These are phyloP conservation scores for Amiota mariae DNA, from an alignment of 2,888 invertebrate genomes.

Conservation along the genomic window DNA sequence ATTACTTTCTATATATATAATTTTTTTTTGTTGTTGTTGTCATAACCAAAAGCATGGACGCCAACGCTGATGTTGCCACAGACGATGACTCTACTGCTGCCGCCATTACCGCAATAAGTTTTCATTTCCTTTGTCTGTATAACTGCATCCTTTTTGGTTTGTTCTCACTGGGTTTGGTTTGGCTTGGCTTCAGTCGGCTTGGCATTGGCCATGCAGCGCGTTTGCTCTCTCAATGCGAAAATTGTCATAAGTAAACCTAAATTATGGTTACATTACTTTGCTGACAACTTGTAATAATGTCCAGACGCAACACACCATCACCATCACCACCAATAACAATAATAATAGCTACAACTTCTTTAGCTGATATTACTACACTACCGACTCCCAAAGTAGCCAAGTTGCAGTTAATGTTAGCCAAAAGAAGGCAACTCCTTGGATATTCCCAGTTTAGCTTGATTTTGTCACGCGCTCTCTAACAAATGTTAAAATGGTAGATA, in stretches of 20 bases:
- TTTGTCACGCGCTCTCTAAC: conserved; percentile 22
- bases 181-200: background rate
- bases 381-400: conserved; percentile 2
- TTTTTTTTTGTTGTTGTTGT: no score
- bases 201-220: background rate
- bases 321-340: background rate
- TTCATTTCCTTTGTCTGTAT: conserved; percentile 20
- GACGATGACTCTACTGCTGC: background rate
- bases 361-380: background rate
- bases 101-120: conserved; percentile 22
- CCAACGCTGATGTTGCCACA: no score
- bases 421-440: background rate
- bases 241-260: conserved; percentile 21
- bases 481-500: conserved; percentile 1
- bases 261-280: conserved; percentile 29
- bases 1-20: no score
- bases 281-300: conserved; percentile 30
- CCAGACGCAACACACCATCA: conserved; percentile 10
- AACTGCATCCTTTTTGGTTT: conserved; percentile 20
- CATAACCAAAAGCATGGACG: background rate
- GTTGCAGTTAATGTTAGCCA: conserved; percentile 20
- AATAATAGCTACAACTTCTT: background rate
- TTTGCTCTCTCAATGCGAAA: background rate
- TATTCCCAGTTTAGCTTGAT: background rate
- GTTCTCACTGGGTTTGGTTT: background rate